Evolutionary conservation across 2,797 vertebrate genomes (phyloP), one percentile per base, ranked within the genome.

Genomic region (Cebuella pygmaea): DNA sequence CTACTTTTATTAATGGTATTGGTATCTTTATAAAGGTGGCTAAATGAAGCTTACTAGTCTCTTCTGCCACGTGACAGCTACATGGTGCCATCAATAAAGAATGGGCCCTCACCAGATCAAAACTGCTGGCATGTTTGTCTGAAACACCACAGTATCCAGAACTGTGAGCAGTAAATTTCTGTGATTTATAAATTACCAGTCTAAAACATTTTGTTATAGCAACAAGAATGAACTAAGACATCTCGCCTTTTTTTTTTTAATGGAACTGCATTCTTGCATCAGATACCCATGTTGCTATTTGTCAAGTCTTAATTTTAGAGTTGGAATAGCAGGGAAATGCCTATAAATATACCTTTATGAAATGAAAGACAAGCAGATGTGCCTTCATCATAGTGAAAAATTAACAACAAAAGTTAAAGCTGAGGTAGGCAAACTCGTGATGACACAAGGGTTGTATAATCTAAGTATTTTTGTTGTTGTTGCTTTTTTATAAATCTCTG

Each of bases 11-110:
- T 24, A 80, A 7, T 78, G 30, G 13, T 14, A 72, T 67, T 6
- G 19, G 3, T 50, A 24, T 2, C 30, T 75, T 64, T 80, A 11
- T 36, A 33, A 52, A 48, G 36, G 84, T 33, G 14, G 8, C 17
- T 46, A 9, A 8, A 26, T 26, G 15, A 30, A 52, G 1, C 1
- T 9, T 17, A n/a, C 19, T 20, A 55, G 52, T 0, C 10, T 8
- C 22, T 11, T 41, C 27, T 11, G 11, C 5, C 26, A 27, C 0
- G 1, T 22, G 26, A 20, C 1, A 15, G 12, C 4, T 30, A 46
- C 2, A 30, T 20, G 14, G 1, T 2, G 13, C 11, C 39, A 41
- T 20, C 4, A 6, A 1, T 5, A 33, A n/a, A 22, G 5, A 8
- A 11, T 24, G 26, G 2, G 1, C 15, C n/a, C 36, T 13, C 8